Conservation (phyloP, 2,113 vertebrate genomes). For the Hypocryptadius cinnamomeus region DNA sequence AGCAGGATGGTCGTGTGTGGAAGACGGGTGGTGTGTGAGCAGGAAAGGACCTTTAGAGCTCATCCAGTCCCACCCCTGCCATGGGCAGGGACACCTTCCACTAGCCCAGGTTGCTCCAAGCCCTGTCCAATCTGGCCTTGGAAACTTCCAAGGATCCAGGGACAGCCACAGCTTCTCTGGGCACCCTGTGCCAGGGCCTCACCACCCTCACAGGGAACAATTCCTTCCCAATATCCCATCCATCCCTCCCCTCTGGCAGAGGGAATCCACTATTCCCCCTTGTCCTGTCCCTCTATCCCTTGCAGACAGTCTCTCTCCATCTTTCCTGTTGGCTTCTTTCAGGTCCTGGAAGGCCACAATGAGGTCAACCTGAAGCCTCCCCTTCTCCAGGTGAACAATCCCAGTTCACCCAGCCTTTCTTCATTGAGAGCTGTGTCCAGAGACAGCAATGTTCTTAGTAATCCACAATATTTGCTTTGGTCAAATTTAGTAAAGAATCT, state of each 20-base stretch:
- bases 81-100: not conserved
- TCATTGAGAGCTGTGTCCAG: not conserved
- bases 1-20: not conserved
- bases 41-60: not conserved
- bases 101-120: rapidly evolving
- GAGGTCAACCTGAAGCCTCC: not conserved
- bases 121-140: rapidly evolving
- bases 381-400: not conserved
- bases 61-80: not conserved
- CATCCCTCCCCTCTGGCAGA: rapidly evolving
- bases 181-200: not conserved
- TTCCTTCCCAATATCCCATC: not conserved
- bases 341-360: not conserved
- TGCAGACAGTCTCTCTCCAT: not conserved
- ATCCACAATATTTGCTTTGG: not conserved
- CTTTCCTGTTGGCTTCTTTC: rapidly evolving
- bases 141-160: not conserved
- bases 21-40: not conserved
- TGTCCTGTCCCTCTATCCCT: too few relatives aligned
- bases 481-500: not conserved
- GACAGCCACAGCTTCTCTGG: not conserved
- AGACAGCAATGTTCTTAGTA: not conserved
- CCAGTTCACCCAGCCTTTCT: not conserved
- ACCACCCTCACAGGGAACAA: not conserved
- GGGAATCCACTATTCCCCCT: not conserved